Percentiles rank a stretch among this genome's conserved stretches.
Evolutionary conservation across 2,113 vertebrate genomes (phyloP).

Genomic region (Pteruthius melanotis): DNA sequence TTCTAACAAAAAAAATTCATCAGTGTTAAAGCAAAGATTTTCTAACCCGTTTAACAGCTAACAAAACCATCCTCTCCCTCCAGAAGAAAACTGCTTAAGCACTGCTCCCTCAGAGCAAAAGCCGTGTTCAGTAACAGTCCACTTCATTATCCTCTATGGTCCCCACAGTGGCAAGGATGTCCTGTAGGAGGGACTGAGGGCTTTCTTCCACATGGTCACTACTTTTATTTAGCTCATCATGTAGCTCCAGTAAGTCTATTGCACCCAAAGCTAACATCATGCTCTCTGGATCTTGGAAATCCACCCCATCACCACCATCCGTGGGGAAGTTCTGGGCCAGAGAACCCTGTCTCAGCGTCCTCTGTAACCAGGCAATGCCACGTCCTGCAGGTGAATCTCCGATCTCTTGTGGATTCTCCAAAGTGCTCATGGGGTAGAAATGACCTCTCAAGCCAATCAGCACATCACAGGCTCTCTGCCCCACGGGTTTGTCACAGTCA

Average conservation of each 20-base stretch:
- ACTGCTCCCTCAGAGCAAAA: background rate
- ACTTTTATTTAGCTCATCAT: constrained; percentile 73
- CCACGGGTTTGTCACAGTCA: constrained; percentile 89
- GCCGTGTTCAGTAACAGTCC: constrained; percentile 79
- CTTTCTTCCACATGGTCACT: constrained; percentile 87
- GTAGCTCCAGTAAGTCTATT: constrained; percentile 77
- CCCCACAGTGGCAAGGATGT: constrained; percentile 79
- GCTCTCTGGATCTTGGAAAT: constrained; percentile 18
- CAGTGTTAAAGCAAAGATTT: background rate
- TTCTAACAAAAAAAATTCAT: background rate
- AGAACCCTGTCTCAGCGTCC: constrained; percentile 51
- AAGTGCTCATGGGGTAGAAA: background rate
- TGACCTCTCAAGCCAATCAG: constrained; percentile 72
- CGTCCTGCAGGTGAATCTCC: background rate
- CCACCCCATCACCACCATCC: background rate
- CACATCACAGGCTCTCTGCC: constrained; percentile 82
- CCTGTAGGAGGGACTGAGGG: constrained; percentile 86
- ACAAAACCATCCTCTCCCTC: background rate
- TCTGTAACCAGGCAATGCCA: constrained; percentile 37
- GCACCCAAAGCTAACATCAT: constrained; percentile 47
- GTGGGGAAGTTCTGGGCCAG: constrained; percentile 20
- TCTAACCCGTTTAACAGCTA: background rate
- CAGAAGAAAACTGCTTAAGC: background rate
- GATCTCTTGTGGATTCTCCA: background rate
- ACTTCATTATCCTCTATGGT: constrained; percentile 69